Evolutionary conservation across 2,113 vertebrate genomes (phyloP), one percentile per base, ranked within the genome.

Genomic region (Dryoscopus gambensis): DNA sequence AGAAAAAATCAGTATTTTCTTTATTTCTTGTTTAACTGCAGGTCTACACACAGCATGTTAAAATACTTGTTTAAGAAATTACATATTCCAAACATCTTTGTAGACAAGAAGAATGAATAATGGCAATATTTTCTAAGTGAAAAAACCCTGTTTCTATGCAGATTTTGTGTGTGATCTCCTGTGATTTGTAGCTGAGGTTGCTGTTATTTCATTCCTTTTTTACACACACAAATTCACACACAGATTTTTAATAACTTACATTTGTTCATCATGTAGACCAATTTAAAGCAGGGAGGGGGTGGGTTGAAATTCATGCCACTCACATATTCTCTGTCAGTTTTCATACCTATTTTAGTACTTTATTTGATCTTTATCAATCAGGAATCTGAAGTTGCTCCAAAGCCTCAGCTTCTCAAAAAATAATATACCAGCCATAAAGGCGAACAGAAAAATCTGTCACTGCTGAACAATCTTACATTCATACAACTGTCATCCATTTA

Each of bases 1-100:
- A 86, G 16, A 27, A 88, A 97, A 97, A 96, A 95, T 69, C 37
- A 87, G 23, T 80, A 93, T 33, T 21, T 21, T 59, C 47, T 73
- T 55, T 87, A n/a, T 76, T 52, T 81, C 37, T 77, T 65, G 21
- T 30, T 88, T 88, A 84, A 80, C 47, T 80, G n/a, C 11, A 60
- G 20, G 10, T 65, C 35, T 74, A 17, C 37, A 74, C 11, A 30
- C 10, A 84, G 3, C 30, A 70, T 23, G 40, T 52, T 80, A 74
- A 87, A 87, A 56, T 17, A 80, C 28, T 17, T 76, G 8, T 46
- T 84, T 60, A 59, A 77, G 69, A 93, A 93, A 37, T 17, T 9
- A 57, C 11, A 15, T 44, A 60, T 67, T 84, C 46, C 37, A 87
- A 83, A 12, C 3, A 22, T 13, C 17, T 71, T 82, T 56, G 79